A percentile compares a stretch with the other conserved stretches of the same genome.
phyloP scores from a whole-genome alignment of 2,113 vertebrate species.

The Salvator merianae region DNA sequence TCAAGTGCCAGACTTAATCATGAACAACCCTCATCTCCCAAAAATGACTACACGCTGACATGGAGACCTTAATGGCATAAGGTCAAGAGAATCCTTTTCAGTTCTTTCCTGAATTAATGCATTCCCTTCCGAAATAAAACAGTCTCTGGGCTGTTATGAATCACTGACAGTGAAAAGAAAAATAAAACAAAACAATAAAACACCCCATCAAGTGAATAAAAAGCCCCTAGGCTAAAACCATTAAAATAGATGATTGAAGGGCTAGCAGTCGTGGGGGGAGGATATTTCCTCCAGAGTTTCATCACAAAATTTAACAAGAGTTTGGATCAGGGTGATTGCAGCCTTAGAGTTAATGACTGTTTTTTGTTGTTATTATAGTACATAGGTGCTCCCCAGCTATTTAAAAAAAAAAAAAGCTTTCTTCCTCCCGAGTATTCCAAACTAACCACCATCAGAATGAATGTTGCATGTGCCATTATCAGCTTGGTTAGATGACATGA shows the following conservation, averaged over 20 bases:
- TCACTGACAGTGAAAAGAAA: background rate
- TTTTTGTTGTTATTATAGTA: background rate
- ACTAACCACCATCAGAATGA: background rate
- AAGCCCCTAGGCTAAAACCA: constrained; percentile 8
- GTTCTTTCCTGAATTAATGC: constrained; percentile 32
- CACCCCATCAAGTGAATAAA: constrained; percentile 20
- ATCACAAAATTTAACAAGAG: constrained; percentile 18
- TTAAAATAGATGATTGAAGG: constrained; percentile 32
- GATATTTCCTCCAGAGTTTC: constrained; percentile 7
- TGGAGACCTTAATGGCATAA: background rate
- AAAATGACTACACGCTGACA: constrained; percentile 36
- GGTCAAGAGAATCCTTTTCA: constrained; percentile 10
- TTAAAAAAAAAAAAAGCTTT: background rate
- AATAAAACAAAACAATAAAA: background rate
- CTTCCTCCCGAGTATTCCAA: background rate
- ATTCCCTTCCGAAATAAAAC: constrained; percentile 18
- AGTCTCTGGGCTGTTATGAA: constrained; percentile 17
- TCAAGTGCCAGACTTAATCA: constrained; percentile 38
- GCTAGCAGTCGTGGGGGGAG: background rate
- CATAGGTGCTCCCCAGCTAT: background rate
- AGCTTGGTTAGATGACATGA: background rate
- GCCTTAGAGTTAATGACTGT: background rate
- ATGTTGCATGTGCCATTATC: fast-evolving
- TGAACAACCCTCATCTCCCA: constrained; percentile 27
- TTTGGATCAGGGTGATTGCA: background rate